Conservation (phyloP, 2,113 vertebrate genomes). For the Syngnathus scovelli region DNA sequence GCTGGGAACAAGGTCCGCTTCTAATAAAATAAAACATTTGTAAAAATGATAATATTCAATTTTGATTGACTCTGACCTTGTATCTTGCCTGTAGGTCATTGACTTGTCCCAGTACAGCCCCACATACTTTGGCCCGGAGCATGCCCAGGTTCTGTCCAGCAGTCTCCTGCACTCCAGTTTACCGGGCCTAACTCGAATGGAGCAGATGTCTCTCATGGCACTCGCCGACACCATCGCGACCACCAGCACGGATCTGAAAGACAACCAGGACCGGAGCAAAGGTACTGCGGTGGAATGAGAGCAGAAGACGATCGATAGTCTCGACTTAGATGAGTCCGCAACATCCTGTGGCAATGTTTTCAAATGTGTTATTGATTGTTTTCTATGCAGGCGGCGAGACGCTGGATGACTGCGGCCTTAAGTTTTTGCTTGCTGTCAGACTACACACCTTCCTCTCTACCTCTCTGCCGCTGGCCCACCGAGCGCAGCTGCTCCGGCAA, state of each 20-base stretch:
- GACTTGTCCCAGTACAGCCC: constrained; percentile 91
- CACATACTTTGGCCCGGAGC: constrained; percentile 90
- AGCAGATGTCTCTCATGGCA: constrained; percentile 97
- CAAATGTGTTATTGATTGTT: constrained; percentile 13
- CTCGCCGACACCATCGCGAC: constrained; percentile 93
- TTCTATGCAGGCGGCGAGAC: constrained; percentile 84
- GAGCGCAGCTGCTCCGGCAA: constrained; percentile 86
- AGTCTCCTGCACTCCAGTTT: constrained; percentile 93
- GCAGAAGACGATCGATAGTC: background rate
- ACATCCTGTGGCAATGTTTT: background rate
- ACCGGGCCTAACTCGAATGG: constrained; percentile 90
- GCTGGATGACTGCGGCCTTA: constrained; percentile 94
- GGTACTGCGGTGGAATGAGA: constrained; percentile 63
- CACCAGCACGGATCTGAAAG: constrained; percentile 90
- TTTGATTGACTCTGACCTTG: background rate
- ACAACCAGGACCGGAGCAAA: constrained; percentile 84
- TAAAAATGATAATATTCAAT: background rate
- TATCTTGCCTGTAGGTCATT: constrained; percentile 63
- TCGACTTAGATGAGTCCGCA: background rate
- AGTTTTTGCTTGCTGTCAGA: constrained; percentile 89
- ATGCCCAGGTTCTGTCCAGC: constrained; percentile 89
- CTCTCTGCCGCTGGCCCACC: constrained; percentile 83
- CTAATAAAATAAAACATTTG: background rate
- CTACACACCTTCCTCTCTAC: constrained; percentile 92
- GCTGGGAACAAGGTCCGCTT: constrained; percentile 67